These are phyloP conservation scores for Drosophila flavopinicola DNA, from an alignment of 2,888 invertebrate genomes.

Conservation along the genomic window DNA sequence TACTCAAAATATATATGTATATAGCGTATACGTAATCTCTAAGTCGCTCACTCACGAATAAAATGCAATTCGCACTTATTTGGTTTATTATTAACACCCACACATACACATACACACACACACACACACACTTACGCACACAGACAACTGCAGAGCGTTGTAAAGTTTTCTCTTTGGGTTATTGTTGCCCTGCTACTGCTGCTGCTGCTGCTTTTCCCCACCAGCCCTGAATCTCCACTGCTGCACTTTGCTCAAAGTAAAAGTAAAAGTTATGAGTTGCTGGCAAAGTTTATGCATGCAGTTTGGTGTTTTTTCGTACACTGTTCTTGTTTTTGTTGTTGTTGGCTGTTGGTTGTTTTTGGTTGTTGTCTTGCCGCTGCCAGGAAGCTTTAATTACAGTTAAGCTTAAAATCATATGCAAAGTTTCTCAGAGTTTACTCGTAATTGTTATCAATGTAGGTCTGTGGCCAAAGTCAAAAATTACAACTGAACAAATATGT, in stretches of 20 bases:
- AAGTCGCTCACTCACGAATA: constrained; percentile 8
- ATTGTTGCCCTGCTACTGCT: constrained; percentile 57
- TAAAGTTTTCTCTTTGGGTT: constrained; percentile 72
- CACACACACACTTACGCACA: constrained; percentile 7
- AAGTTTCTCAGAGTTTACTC: constrained; percentile 50
- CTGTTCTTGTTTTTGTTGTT: constrained; percentile 19
- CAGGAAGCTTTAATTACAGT: constrained; percentile 73
- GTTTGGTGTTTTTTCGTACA: constrained; percentile 25
- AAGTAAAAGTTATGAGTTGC: constrained; percentile 78
- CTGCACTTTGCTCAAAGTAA: constrained; percentile 61
- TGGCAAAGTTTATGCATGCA: constrained; percentile 66
- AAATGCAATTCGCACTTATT: constrained; percentile 43
- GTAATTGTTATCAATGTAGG: constrained; percentile 70
- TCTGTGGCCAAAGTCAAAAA: constrained; percentile 28
- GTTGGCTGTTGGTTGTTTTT: constrained; percentile 16
- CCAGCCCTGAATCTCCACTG: neutral
- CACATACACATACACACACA: constrained; percentile 17
- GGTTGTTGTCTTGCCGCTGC: constrained; percentile 46
- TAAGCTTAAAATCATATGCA: constrained; percentile 77
- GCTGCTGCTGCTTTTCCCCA: neutral
- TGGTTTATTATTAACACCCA: constrained; percentile 77
- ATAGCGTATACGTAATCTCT: constrained; percentile 1
- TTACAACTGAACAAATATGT: constrained; percentile 5
- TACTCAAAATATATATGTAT: too few species aligned
- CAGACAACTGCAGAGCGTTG: constrained; percentile 14